Evolutionary conservation across 1,140 invertebrate species (phyloP).

Genomic region (Rhyacophila brunnea): DNA sequence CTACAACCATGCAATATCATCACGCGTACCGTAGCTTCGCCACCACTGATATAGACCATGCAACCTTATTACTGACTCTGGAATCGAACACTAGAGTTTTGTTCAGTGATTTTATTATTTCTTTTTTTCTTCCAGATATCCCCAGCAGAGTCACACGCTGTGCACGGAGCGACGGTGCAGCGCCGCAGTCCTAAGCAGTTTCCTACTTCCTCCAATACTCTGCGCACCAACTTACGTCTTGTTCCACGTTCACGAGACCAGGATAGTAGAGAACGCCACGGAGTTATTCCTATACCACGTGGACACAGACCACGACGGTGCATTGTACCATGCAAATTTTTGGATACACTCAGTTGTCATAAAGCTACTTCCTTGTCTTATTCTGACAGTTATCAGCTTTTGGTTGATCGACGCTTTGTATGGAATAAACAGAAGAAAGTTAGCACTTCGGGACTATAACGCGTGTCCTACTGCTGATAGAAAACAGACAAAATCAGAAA

Average conservation of each 20-base stretch:
- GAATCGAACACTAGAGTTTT: too few species aligned
- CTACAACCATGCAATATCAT: too few species aligned
- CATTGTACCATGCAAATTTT: constrained; percentile 72
- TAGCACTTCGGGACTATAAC: constrained; percentile 64
- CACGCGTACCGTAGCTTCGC: too few species aligned
- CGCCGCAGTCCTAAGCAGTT: constrained; percentile 70
- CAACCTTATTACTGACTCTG: too few species aligned
- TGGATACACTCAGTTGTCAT: constrained; percentile 85
- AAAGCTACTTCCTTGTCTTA: constrained; percentile 80
- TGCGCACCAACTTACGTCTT: constrained; percentile 76
- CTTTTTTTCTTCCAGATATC: constrained; percentile 42
- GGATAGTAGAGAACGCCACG: constrained; percentile 44
- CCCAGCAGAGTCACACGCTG: constrained; percentile 52
- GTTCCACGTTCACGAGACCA: constrained; percentile 50
- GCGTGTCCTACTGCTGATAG: constrained; percentile 52
- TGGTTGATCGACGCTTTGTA: constrained; percentile 75
- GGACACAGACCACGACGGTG: constrained; percentile 58
- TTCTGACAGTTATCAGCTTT: constrained; percentile 79
- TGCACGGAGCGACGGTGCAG: constrained; percentile 71
- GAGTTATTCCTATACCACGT: constrained; percentile 64
- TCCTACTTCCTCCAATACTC: constrained; percentile 70
- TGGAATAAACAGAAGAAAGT: constrained; percentile 66
- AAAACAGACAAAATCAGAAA: constrained; percentile 62
- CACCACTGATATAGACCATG: too few species aligned
- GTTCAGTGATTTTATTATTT: too few species aligned